A percentile compares a stretch with the other conserved stretches of the same genome.
phyloP scores from a whole-genome alignment of 2,888 invertebrate genomes.

The Bugulina stolonifera region DNA sequence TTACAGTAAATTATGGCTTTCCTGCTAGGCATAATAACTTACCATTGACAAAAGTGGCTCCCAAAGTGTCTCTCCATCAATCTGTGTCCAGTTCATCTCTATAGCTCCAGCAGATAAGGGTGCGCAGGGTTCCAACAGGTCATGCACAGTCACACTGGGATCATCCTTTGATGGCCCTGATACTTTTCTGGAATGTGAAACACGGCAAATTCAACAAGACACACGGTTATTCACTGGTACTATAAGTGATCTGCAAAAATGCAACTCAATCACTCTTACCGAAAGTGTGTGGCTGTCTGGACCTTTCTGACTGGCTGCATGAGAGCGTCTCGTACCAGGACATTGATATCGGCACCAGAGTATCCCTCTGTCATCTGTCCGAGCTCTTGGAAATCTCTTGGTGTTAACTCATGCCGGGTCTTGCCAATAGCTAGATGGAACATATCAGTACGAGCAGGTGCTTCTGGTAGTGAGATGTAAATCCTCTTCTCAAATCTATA shows the following conservation, averaged over 20 bases:
- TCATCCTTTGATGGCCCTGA: slow-evolving; percentile 80
- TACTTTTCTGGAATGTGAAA: slow-evolving; percentile 56
- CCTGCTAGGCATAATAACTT: no score
- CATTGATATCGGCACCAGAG: slow-evolving; percentile 97
- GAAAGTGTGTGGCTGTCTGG: slow-evolving; percentile 94
- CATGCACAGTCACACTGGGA: slow-evolving; percentile 73
- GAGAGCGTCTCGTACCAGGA: slow-evolving; percentile 91
- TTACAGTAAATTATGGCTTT: no score
- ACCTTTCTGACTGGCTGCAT: slow-evolving; percentile 99
- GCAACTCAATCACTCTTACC: neutral
- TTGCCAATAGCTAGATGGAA: slow-evolving; percentile 93
- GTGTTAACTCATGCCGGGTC: slow-evolving; percentile 66
- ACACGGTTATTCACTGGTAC: neutral
- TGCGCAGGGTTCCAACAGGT: slow-evolving; percentile 89
- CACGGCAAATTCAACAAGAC: neutral
- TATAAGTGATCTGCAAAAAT: neutral
- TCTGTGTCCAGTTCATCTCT: slow-evolving; percentile 97
- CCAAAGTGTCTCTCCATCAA: slow-evolving; percentile 86
- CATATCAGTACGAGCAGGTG: slow-evolving; percentile 83
- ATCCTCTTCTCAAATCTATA: slow-evolving; percentile 88
- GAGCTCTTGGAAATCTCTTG: slow-evolving; percentile 76
- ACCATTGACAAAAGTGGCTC: slow-evolving; percentile 95
- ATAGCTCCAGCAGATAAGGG: slow-evolving; percentile 88
- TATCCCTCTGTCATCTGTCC: slow-evolving; percentile 85
- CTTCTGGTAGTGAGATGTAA: slow-evolving; percentile 94